A percentile compares a stretch with the other conserved stretches of the same genome.
phyloP scores from a whole-genome alignment of 2,888 invertebrate genomes.

The Agapostemon virescens region DNA sequence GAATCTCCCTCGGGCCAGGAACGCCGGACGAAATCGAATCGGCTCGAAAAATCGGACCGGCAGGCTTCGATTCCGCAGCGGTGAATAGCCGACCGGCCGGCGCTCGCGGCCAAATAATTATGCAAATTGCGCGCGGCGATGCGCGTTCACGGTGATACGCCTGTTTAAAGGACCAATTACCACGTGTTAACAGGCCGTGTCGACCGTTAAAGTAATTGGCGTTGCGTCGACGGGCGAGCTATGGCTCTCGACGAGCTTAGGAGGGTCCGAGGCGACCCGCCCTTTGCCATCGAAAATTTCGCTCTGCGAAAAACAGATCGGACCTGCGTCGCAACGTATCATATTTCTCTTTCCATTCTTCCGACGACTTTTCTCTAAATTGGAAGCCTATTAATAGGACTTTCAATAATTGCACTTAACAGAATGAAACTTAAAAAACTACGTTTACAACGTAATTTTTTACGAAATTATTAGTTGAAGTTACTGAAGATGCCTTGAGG shows the following conservation, averaged over 20 bases:
- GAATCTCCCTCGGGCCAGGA: too few species aligned
- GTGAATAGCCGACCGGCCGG: background rate
- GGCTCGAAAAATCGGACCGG: background rate
- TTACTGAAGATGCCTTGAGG: too few species aligned
- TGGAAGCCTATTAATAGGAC: too few species aligned
- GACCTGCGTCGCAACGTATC: background rate
- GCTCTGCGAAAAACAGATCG: background rate
- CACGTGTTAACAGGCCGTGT: slow-evolving; percentile 13
- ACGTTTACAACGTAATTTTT: too few species aligned
- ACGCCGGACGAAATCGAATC: background rate
- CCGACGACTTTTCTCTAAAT: too few species aligned
- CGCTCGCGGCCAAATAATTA: slow-evolving; percentile 3
- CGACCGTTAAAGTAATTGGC: slow-evolving; percentile 19
- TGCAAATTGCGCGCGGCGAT: slow-evolving; percentile 8
- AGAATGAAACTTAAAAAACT: too few species aligned
- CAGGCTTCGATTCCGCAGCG: background rate
- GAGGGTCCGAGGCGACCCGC: background rate
- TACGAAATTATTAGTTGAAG: too few species aligned
- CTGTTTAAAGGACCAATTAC: slow-evolving; percentile 19
- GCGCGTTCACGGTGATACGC: slow-evolving; percentile 19
- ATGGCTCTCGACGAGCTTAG: background rate
- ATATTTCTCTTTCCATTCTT: too few species aligned
- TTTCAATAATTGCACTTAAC: too few species aligned
- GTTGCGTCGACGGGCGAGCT: background rate
- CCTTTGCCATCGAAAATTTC: background rate